Percentiles rank a stretch among this genome's conserved stretches.
These are phyloP conservation scores for Odobenus rosmarus DNA, from an alignment of 2,113 vertebrate species.

Conservation along the genomic window DNA sequence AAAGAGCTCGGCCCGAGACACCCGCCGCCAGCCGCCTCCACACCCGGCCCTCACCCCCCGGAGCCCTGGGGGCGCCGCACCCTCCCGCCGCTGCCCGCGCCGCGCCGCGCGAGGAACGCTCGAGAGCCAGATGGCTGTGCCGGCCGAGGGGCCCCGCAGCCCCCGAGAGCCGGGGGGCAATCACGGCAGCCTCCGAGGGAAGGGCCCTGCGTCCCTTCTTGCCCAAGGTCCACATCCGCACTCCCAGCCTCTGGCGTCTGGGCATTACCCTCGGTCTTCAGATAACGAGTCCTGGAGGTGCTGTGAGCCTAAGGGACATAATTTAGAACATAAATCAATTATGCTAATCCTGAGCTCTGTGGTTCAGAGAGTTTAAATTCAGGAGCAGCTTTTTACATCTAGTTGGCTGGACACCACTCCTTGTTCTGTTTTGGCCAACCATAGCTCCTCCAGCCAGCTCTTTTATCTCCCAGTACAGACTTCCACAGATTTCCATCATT, in stretches of 20 bases:
- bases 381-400: background rate
- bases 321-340: background rate
- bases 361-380: background rate
- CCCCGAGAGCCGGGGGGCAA: background rate
- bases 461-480: background rate
- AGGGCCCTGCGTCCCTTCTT: rapidly evolving
- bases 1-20: background rate
- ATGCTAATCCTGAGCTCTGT: background rate
- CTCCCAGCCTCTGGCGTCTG: background rate
- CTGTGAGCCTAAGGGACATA: background rate
- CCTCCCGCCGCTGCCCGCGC: background rate
- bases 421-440: background rate
- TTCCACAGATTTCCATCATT: no score
- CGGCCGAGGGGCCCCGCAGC: background rate
- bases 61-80: background rate
- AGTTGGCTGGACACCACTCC: background rate
- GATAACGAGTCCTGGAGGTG: background rate
- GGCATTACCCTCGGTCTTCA: background rate
- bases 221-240: rapidly evolving
- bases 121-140: background rate
- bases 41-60: background rate
- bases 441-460: background rate
- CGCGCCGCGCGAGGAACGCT: background rate
- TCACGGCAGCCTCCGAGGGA: background rate
- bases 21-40: background rate